These are phyloP conservation scores for Benitochromis conjunctus DNA, from an alignment of 2,113 vertebrate genomes.

Conservation along the genomic window DNA sequence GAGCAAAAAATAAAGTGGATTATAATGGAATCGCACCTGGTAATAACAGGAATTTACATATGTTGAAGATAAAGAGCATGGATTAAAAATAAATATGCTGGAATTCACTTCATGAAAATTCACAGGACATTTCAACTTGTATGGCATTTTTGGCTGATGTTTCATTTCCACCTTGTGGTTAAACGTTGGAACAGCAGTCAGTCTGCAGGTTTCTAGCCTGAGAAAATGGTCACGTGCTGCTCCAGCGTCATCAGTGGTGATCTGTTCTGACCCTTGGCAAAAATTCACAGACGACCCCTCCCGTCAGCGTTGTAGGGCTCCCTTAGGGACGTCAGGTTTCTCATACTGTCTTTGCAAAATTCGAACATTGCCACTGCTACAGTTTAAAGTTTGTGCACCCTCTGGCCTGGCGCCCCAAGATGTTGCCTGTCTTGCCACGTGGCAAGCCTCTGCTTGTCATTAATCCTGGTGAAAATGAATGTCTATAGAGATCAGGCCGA, in stretches of 20 bases:
- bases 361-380: accelerated
- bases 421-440: accelerated
- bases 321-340: background rate
- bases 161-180: slow-evolving; percentile 51
- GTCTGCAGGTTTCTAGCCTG: background rate
- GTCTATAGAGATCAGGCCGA: background rate
- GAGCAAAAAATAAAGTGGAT: background rate
- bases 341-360: accelerated
- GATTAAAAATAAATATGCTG: background rate
- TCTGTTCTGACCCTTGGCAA: background rate
- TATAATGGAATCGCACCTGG: accelerated
- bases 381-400: background rate
- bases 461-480: background rate
- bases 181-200: background rate
- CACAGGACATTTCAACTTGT: background rate
- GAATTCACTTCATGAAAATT: background rate
- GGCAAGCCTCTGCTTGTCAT: background rate
- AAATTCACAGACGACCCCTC: background rate
- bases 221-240: background rate
- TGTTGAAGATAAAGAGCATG: background rate
- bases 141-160: background rate
- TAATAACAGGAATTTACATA: background rate
- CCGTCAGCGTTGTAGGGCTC: background rate
- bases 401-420: accelerated
- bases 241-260: background rate